Evolutionary conservation across 2,888 invertebrate genomes (phyloP).

Genomic region (Onchidella celtica): DNA sequence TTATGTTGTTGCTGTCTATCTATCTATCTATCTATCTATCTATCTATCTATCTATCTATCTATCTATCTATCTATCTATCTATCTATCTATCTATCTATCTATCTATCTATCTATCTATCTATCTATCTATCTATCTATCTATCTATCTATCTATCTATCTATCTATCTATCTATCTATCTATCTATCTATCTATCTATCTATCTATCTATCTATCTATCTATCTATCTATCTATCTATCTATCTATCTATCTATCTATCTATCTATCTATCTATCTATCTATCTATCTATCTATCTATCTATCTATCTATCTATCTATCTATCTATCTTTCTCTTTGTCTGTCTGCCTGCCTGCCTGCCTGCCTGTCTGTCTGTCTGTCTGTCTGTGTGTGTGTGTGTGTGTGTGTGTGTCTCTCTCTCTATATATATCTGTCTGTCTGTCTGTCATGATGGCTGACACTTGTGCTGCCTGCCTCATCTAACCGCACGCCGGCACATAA

Average conservation of each 20-base stretch:
- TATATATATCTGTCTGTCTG: no score
- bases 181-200: neutral
- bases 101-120: neutral
- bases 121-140: neutral
- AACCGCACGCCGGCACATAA: no score
- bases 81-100: neutral
- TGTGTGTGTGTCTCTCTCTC: no score
- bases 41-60: neutral
- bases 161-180: neutral
- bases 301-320: neutral
- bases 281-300: conserved; percentile 10
- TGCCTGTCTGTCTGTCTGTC: neutral
- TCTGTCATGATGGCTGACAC: no score
- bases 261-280: neutral
- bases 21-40: neutral
- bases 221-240: neutral
- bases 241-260: neutral
- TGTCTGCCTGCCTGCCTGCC: neutral
- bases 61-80: neutral
- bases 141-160: neutral
- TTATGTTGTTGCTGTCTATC: no score
- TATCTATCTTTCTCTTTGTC: neutral
- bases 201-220: neutral
- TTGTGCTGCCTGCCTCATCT: no score
- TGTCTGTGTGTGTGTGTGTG: no score